phyloP scores from a whole-genome alignment of 2,113 vertebrate genomes.

The Picathartes gymnocephalus region DNA sequence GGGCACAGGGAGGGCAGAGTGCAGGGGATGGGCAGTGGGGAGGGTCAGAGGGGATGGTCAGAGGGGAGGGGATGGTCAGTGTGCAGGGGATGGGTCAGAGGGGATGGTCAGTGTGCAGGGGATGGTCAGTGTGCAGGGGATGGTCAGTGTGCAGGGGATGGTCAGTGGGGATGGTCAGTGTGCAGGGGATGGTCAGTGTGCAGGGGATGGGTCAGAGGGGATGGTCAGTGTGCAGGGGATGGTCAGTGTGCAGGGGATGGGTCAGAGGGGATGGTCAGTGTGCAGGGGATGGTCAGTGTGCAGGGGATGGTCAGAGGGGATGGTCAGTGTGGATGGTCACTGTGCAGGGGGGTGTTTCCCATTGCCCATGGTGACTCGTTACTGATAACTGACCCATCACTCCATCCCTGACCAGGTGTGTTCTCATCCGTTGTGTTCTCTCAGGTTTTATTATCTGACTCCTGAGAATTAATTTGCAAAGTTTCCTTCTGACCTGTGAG shows the following conservation, averaged over 20 bases:
- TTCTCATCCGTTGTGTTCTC: neutral
- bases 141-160: neutral
- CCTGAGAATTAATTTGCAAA: neutral
- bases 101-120: neutral
- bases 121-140: neutral
- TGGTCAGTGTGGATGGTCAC: no score
- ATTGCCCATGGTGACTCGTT: rapidly evolving
- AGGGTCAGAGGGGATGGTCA: neutral
- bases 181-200: neutral
- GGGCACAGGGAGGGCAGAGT: neutral
- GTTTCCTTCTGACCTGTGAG: neutral
- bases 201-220: neutral
- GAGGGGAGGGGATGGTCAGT: neutral
- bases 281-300: neutral
- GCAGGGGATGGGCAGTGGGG: neutral
- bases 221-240: neutral
- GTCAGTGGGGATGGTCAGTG: neutral
- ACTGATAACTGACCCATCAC: neutral
- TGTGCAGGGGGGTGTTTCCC: neutral
- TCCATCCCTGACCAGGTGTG: neutral
- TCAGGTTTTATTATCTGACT: neutral
- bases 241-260: neutral
- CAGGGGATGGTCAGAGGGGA: neutral
- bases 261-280: neutral
- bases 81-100: neutral